These are phyloP conservation scores for Babylonia areolata DNA, from an alignment of 1,140 invertebrate species.

Conservation along the genomic window DNA sequence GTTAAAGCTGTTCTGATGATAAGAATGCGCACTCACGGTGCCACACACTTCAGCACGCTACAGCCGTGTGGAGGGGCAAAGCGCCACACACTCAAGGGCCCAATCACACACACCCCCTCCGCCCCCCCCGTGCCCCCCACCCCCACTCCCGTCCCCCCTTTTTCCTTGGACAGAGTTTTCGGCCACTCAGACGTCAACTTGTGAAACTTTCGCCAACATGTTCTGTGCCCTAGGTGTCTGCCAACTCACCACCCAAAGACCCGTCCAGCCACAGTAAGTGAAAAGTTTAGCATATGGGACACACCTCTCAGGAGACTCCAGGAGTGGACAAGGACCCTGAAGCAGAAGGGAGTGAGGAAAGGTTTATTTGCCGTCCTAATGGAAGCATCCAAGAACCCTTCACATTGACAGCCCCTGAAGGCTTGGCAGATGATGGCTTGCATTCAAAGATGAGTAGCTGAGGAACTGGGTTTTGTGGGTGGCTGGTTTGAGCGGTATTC, in stretches of 20 bases:
- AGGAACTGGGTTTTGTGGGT: too few relatives aligned
- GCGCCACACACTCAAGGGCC: background rate
- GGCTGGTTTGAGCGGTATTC: too few relatives aligned
- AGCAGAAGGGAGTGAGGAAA: too few relatives aligned
- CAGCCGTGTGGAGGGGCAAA: background rate
- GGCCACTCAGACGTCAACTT: background rate
- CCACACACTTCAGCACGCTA: background rate
- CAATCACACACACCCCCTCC: too few relatives aligned
- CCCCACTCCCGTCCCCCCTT: too few relatives aligned
- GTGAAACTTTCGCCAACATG: background rate
- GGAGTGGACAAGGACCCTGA: background rate
- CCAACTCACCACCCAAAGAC: background rate
- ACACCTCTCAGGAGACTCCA: background rate
- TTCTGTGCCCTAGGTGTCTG: background rate
- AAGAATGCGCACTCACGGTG: background rate
- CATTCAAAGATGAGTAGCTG: too few relatives aligned
- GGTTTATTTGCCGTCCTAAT: too few relatives aligned
- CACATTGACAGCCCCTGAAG: too few relatives aligned
- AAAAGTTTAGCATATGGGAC: conserved; percentile 4
- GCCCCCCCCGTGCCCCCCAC: too few relatives aligned
- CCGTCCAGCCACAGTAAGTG: background rate
- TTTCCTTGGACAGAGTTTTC: background rate
- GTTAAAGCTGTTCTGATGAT: too few relatives aligned
- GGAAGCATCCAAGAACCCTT: too few relatives aligned
- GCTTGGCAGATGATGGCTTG: too few relatives aligned